A percentile compares a stretch with the other conserved stretches of the same genome.
These are phyloP conservation scores for Sciurus vulgaris DNA, from an alignment of 2,797 vertebrate genomes.

Conservation along the genomic window DNA sequence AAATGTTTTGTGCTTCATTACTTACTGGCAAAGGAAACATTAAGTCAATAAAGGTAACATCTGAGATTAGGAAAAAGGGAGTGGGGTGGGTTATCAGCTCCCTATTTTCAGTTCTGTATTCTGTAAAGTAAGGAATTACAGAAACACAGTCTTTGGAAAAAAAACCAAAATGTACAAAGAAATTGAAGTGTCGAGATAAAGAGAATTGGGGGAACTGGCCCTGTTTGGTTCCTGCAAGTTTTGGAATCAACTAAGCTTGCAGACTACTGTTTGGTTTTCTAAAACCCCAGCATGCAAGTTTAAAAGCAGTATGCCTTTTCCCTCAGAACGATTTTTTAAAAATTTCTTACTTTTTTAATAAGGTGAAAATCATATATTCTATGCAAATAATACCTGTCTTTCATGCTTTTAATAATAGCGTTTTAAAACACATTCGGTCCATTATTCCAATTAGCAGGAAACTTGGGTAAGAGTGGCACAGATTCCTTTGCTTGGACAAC, in stretches of 20 bases:
- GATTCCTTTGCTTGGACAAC: conserved; percentile 5
- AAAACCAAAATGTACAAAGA: background rate
- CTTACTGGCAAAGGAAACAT: conserved; percentile 32
- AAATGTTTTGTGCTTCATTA: conserved; percentile 56
- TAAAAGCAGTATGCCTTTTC: conserved; percentile 31
- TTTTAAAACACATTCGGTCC: conserved; percentile 31
- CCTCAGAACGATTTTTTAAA: background rate
- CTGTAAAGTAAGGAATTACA: conserved; percentile 38
- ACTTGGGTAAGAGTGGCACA: background rate
- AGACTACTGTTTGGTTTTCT: background rate
- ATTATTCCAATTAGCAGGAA: conserved; percentile 49
- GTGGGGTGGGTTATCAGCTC: background rate
- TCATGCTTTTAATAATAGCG: background rate
- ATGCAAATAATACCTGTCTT: background rate
- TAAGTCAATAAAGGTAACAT: conserved; percentile 33
- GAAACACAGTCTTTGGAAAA: conserved; percentile 36
- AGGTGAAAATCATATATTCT: conserved; percentile 18
- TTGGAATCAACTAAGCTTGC: background rate
- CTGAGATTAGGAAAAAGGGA: background rate
- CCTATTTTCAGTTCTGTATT: conserved; percentile 17
- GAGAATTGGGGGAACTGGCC: background rate
- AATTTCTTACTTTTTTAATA: conserved; percentile 1
- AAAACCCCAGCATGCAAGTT: conserved; percentile 6
- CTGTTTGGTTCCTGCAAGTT: background rate
- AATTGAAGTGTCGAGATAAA: conserved; percentile 16